phyloP scores from a whole-genome alignment of 2,888 invertebrate genomes.

The Temnothorax unifasciatus region DNA sequence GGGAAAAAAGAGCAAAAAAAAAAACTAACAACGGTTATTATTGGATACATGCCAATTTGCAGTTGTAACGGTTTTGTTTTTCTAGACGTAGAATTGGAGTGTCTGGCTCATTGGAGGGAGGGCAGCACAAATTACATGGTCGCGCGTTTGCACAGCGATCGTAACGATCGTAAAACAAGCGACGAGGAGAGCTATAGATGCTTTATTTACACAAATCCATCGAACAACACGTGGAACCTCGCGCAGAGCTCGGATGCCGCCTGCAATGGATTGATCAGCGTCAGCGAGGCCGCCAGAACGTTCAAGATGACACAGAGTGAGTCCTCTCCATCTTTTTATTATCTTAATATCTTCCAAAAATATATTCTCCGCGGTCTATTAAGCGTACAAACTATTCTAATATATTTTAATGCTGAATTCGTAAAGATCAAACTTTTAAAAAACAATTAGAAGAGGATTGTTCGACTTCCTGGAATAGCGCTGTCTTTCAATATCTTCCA shows the following conservation, averaged over 20 bases:
- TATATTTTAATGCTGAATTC: too few species aligned
- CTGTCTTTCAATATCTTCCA: too few species aligned
- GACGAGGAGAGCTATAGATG: slow-evolving; percentile 94
- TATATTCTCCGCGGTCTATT: neutral
- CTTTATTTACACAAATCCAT: slow-evolving; percentile 93
- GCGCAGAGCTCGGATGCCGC: slow-evolving; percentile 93
- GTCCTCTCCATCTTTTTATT: slow-evolving; percentile 59
- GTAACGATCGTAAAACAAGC: slow-evolving; percentile 89
- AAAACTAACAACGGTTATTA: slow-evolving; percentile 38
- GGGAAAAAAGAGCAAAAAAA: neutral
- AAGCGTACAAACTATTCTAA: neutral
- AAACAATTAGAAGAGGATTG: too few species aligned
- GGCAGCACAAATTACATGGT: slow-evolving; percentile 93
- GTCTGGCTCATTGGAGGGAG: slow-evolving; percentile 94
- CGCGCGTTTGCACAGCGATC: slow-evolving; percentile 94
- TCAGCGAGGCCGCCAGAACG: slow-evolving; percentile 92
- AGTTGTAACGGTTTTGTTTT: slow-evolving; percentile 50
- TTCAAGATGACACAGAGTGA: slow-evolving; percentile 88
- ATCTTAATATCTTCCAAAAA: neutral
- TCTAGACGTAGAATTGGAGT: slow-evolving; percentile 92
- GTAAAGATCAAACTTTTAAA: too few species aligned
- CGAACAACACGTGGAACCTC: slow-evolving; percentile 89
- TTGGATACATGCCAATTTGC: slow-evolving; percentile 51
- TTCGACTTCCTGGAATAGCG: too few species aligned
- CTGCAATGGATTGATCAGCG: slow-evolving; percentile 91